phyloP scores from a whole-genome alignment of 2,797 vertebrate species.

The Clarias platycephalus region DNA sequence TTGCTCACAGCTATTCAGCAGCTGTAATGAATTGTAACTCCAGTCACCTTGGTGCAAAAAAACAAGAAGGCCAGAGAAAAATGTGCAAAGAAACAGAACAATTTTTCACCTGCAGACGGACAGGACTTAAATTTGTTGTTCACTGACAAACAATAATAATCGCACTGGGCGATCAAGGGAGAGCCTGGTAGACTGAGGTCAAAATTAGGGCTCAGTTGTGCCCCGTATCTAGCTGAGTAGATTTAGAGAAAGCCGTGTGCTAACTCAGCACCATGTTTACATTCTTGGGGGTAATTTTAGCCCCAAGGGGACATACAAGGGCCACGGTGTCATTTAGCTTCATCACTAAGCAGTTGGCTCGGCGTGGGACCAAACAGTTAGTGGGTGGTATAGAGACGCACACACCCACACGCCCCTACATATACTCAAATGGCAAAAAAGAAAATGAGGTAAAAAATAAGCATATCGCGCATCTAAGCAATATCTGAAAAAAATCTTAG shows the following conservation, averaged over 20 bases:
- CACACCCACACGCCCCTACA: constrained; percentile 27
- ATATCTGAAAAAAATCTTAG: background rate
- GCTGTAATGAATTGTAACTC: constrained; percentile 72
- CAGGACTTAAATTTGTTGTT: constrained; percentile 14
- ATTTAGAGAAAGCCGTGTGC: constrained; percentile 66
- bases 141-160: constrained; percentile 27
- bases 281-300: constrained; percentile 80
- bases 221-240: constrained; percentile 52
- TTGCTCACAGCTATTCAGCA: constrained; percentile 68
- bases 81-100: constrained; percentile 23
- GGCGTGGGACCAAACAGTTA: constrained; percentile 68
- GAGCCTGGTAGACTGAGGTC: constrained; percentile 11
- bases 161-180: constrained; percentile 16
- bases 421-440: constrained; percentile 22
- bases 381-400: constrained; percentile 64
- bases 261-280: constrained; percentile 79
- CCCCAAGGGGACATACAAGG: constrained; percentile 63
- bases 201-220: constrained; percentile 39
- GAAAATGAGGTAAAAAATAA: background rate
- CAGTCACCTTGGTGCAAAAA: constrained; percentile 61
- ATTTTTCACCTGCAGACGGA: constrained; percentile 26
- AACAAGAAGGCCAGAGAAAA: constrained; percentile 47
- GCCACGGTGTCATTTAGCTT: constrained; percentile 67
- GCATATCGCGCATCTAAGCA: background rate
- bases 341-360: constrained; percentile 66